phyloP scores from a whole-genome alignment of 53 echinoderm and acorn worm species.

The Hippasteria phrygiana region DNA sequence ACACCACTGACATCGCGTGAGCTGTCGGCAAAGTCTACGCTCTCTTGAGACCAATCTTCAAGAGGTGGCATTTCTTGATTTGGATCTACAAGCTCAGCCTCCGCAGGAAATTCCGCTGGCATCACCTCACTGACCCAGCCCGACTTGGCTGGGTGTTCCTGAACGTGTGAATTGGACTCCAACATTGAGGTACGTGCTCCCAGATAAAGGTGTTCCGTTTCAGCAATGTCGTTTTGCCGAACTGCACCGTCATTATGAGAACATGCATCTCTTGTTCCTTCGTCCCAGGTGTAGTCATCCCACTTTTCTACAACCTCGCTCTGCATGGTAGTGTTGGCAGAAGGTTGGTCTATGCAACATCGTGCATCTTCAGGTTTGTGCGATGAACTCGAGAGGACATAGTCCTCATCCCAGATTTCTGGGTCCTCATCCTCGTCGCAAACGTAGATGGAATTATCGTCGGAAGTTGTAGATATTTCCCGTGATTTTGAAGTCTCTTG shows the following conservation, averaged over 20 bases:
- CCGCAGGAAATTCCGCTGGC: neutral
- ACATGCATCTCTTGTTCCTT: neutral
- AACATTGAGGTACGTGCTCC: neutral
- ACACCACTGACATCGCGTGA: neutral
- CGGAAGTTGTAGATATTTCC: neutral
- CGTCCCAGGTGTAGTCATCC: slow-evolving; percentile 35
- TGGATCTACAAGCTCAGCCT: neutral
- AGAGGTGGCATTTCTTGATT: slow-evolving; percentile 43
- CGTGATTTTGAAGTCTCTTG: neutral
- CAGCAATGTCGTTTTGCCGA: neutral
- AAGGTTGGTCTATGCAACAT: neutral
- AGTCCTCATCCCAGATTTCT: slow-evolving; percentile 51
- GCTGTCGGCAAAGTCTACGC: neutral
- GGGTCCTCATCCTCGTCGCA: slow-evolving; percentile 6
- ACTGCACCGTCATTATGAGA: neutral
- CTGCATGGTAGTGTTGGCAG: neutral
- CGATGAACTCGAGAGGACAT: neutral
- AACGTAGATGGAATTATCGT: neutral
- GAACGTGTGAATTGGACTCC: neutral
- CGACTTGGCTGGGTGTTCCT: neutral
- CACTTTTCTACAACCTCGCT: neutral
- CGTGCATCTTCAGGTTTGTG: neutral
- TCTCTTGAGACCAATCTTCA: slow-evolving; percentile 21
- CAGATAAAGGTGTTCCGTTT: neutral
- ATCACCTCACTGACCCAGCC: neutral